phyloP scores from a whole-genome alignment of 2,797 vertebrate species.

The Xiphorhynchus erythropygius region DNA sequence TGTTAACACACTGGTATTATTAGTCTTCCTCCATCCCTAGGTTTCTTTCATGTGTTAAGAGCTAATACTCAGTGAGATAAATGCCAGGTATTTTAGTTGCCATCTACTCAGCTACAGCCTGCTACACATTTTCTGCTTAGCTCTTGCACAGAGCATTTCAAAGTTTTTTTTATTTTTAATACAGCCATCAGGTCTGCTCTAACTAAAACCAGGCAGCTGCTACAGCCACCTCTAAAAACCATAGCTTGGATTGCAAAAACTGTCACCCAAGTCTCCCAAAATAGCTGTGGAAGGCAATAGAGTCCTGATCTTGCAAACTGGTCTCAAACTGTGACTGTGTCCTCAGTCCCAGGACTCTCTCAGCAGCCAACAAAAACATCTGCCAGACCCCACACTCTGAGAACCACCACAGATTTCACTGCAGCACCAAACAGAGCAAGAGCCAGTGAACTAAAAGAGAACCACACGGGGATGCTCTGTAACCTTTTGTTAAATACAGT shows the following conservation, averaged over 20 bases:
- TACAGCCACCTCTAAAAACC: background rate
- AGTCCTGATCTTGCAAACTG: background rate
- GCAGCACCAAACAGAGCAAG: background rate
- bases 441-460: background rate
- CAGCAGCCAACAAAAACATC: background rate
- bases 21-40: background rate
- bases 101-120: background rate
- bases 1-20: background rate
- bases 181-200: background rate
- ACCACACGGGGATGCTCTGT: rapidly evolving
- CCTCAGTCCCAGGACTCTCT: background rate
- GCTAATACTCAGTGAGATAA: background rate
- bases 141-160: background rate
- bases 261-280: background rate
- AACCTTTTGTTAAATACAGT: background rate
- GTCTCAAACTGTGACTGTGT: background rate
- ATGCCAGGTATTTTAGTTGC: background rate
- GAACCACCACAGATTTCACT: background rate
- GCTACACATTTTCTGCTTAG: background rate
- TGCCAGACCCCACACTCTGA: background rate
- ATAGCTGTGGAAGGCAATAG: background rate
- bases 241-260: background rate
- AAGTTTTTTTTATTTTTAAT: background rate
- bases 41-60: background rate
- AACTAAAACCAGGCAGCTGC: background rate